phyloP scores from a whole-genome alignment of 2,113 vertebrate genomes.

The Peromyscus californicus region DNA sequence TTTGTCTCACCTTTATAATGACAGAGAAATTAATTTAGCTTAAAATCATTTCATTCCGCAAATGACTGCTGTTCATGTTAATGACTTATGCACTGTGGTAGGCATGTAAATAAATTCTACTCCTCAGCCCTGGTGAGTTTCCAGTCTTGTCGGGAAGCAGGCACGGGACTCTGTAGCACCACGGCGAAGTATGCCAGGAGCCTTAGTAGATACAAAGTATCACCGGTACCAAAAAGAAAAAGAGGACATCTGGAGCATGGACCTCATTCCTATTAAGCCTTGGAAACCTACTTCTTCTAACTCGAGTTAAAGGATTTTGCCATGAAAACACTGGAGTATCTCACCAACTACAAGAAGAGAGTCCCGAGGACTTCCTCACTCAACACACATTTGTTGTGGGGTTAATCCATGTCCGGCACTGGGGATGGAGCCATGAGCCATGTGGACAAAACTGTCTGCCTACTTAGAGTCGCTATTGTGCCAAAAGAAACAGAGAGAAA shows the following conservation, averaged over 20 bases:
- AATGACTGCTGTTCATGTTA: neutral
- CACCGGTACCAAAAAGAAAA: neutral
- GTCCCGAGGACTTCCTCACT: neutral
- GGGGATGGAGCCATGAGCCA: too few relatives aligned
- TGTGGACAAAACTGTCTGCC: neutral
- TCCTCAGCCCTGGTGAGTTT: neutral
- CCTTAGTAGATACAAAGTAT: neutral
- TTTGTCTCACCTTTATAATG: slow-evolving; percentile 44
- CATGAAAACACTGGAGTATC: neutral
- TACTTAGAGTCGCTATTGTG: neutral
- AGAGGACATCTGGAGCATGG: neutral
- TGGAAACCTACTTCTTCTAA: neutral
- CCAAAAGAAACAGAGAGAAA: neutral
- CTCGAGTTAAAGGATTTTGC: neutral
- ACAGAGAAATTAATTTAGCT: slow-evolving; percentile 39
- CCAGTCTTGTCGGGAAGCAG: neutral
- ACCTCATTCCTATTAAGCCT: neutral
- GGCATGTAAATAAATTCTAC: neutral
- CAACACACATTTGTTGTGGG: neutral
- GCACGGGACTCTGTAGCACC: neutral
- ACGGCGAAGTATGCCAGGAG: neutral
- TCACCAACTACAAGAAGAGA: neutral
- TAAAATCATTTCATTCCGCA: slow-evolving; percentile 24
- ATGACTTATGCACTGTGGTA: neutral
- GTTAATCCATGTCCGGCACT: neutral